A percentile compares a stretch with the other conserved stretches of the same genome.
Conservation (phyloP, 2,888 invertebrate species). For the Melanophora roralis region DNA sequence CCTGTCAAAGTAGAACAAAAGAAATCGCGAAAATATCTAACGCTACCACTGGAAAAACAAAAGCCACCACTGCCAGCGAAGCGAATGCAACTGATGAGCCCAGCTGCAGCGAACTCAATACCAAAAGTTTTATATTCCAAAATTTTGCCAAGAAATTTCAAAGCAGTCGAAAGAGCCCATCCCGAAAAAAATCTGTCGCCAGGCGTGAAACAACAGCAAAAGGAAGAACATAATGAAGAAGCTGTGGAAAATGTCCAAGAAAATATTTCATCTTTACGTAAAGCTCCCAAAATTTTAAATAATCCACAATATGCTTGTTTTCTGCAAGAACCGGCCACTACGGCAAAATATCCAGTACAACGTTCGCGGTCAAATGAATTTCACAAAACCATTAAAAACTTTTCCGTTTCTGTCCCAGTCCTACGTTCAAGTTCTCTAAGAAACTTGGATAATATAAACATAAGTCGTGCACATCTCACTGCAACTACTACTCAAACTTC, state of each 20-base stretch:
- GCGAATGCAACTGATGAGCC: constrained; percentile 27
- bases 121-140: constrained; percentile 10
- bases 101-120: neutral
- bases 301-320: constrained; percentile 75
- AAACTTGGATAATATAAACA: constrained; percentile 44
- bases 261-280: constrained; percentile 14
- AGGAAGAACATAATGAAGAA: neutral
- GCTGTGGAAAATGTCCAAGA: neutral
- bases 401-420: constrained; percentile 28
- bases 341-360: constrained; percentile 29
- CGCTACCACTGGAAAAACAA: constrained; percentile 28
- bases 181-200: neutral
- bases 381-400: constrained; percentile 20
- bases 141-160: constrained; percentile 18
- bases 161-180: neutral
- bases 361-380: constrained; percentile 67
- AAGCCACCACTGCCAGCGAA: constrained; percentile 55
- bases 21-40: constrained; percentile 54
- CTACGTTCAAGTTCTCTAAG: constrained; percentile 54
- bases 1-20: constrained; percentile 16
- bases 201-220: neutral
- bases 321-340: constrained; percentile 47
- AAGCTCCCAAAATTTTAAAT: constrained; percentile 68
- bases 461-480: neutral
- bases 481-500: constrained; percentile 14